phyloP scores from a whole-genome alignment of 2,888 invertebrate genomes.

The Anthoptus insignis region DNA sequence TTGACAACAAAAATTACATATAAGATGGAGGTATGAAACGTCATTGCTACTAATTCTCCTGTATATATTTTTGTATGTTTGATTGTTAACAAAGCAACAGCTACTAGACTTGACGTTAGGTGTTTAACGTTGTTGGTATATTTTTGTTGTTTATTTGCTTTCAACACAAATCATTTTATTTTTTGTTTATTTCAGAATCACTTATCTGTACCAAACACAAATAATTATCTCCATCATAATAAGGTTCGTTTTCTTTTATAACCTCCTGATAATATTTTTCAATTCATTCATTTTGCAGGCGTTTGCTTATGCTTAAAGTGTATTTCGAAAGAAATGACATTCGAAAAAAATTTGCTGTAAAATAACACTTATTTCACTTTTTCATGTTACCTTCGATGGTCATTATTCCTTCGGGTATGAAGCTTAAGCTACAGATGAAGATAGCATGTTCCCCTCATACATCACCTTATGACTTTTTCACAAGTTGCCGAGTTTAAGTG shows the following conservation, averaged over 20 bases:
- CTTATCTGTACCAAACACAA: conserved; percentile 95
- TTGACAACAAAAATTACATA: not conserved
- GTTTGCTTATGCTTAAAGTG: conserved; percentile 73
- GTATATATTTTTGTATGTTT: conserved; percentile 16
- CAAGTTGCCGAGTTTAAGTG: not conserved
- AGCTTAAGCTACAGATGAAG: conserved; percentile 2
- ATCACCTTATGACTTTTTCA: conserved; percentile 2
- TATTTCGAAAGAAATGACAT: conserved; percentile 21
- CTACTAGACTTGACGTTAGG: conserved; percentile 30
- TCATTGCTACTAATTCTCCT: not conserved
- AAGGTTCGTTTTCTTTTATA: conserved; percentile 90
- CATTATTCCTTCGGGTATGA: conserved; percentile 12
- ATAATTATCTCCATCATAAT: conserved; percentile 93
- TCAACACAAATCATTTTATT: conserved; percentile 82
- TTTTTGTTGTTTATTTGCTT: conserved; percentile 87
- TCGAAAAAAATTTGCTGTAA: conserved; percentile 20
- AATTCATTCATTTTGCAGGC: conserved; percentile 62
- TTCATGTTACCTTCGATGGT: conserved; percentile 28
- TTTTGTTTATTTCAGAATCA: conserved; percentile 94
- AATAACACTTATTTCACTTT: conserved; percentile 15
- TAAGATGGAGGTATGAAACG: not conserved
- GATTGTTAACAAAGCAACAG: conserved; percentile 17
- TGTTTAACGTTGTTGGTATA: conserved; percentile 66
- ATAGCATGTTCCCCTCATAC: conserved; percentile 20
- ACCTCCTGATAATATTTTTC: conserved; percentile 72